These are phyloP conservation scores for Lasiommata megera DNA, from an alignment of 2,888 invertebrate species.

Conservation along the genomic window DNA sequence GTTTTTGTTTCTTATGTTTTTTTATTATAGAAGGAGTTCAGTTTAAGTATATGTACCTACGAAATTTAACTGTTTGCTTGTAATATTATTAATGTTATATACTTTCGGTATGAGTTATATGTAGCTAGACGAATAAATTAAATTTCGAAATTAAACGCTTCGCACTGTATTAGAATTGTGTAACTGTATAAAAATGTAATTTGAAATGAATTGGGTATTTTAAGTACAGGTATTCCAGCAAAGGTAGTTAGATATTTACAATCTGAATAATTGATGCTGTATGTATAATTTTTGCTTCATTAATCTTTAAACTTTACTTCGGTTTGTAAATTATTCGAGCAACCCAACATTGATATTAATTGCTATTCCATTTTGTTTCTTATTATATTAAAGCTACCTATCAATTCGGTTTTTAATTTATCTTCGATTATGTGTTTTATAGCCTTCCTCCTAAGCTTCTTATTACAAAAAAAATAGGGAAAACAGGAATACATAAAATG, in stretches of 20 bases:
- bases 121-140: too few species aligned
- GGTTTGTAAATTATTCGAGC: not conserved
- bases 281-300: slow-evolving; percentile 23
- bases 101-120: not conserved
- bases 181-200: not conserved
- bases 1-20: not conserved
- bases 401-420: too few species aligned
- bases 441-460: too few species aligned
- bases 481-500: too few species aligned
- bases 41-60: not conserved
- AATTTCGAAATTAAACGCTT: too few species aligned
- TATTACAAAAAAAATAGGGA: too few species aligned
- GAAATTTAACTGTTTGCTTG: too few species aligned
- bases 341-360: too few species aligned
- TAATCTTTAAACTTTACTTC: slow-evolving; percentile 13
- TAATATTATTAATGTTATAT: not conserved
- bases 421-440: too few species aligned
- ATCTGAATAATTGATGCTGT: slow-evolving; percentile 12
- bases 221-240: not conserved
- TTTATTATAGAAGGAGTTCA: not conserved
- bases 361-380: too few species aligned
- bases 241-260: not conserved
- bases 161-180: not conserved
- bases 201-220: not conserved
- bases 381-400: too few species aligned